These are phyloP conservation scores for Nixonia krombeini DNA, from an alignment of 1,140 invertebrate genomes.

Conservation along the genomic window DNA sequence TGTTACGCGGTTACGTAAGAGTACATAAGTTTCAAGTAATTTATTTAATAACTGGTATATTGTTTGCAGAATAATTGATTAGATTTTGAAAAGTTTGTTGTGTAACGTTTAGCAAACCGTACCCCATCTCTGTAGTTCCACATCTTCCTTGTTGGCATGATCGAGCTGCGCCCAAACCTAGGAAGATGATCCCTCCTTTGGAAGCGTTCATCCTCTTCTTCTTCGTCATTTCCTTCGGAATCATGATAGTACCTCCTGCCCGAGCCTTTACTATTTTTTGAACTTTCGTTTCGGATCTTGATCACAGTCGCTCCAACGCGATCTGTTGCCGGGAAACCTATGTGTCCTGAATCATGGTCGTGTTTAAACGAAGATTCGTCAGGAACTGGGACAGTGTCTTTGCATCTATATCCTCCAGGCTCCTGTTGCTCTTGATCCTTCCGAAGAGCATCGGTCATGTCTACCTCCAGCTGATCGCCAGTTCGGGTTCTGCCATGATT, in stretches of 20 bases:
- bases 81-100: too few species aligned
- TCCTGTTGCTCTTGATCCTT: too few species aligned
- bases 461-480: conserved; percentile 10
- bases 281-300: conserved; percentile 20
- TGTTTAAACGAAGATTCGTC: background rate
- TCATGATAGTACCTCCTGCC: conserved; percentile 10
- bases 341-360: background rate
- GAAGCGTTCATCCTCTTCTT: conserved; percentile 35
- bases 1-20: too few species aligned
- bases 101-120: too few species aligned
- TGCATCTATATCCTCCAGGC: conserved; percentile 1
- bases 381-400: too few species aligned
- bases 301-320: conserved; percentile 15
- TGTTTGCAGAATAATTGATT: background rate
- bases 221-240: conserved; percentile 43
- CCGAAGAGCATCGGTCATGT: too few species aligned
- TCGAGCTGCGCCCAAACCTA: conserved; percentile 31
- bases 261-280: background rate
- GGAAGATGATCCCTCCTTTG: conserved; percentile 29
- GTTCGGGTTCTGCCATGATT: conserved; percentile 37
- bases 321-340: conserved; percentile 5
- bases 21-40: too few species aligned
- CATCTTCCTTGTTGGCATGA: conserved; percentile 55
- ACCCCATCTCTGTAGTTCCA: conserved; percentile 66
- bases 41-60: background rate